Conservation (phyloP, 2,888 invertebrate genomes). For the Neuroscelio doddi region DNA sequence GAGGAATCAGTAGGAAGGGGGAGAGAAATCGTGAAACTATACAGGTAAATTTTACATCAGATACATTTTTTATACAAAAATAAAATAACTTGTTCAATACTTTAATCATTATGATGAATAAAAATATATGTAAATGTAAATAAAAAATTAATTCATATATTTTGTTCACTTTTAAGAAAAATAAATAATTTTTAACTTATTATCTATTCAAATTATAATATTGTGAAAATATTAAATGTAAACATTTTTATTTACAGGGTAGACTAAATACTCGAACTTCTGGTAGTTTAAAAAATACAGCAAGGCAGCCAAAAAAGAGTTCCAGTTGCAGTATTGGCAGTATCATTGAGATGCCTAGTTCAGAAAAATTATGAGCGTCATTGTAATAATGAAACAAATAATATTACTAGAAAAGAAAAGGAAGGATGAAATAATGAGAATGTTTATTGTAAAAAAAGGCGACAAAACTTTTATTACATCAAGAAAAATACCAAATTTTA, state of each 20-base stretch:
- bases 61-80: too few relatives aligned
- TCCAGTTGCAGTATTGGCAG: slow-evolving; percentile 66
- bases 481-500: too few relatives aligned
- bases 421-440: too few relatives aligned
- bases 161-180: too few relatives aligned
- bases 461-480: too few relatives aligned
- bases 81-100: too few relatives aligned
- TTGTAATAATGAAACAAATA: slow-evolving; percentile 27
- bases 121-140: too few relatives aligned
- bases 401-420: slow-evolving; percentile 26
- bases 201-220: neutral
- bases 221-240: neutral
- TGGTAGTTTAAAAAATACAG: slow-evolving; percentile 48
- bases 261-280: slow-evolving; percentile 55
- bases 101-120: too few relatives aligned
- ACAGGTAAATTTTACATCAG: slow-evolving; percentile 55
- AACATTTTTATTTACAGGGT: slow-evolving; percentile 24
- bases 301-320: slow-evolving; percentile 58
- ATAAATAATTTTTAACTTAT: slow-evolving; percentile 6
- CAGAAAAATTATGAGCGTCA: slow-evolving; percentile 57
- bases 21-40: slow-evolving; percentile 56
- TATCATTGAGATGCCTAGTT: slow-evolving; percentile 64
- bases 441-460: too few relatives aligned
- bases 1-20: slow-evolving; percentile 36
- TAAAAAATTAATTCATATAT: too few relatives aligned